Evolutionary conservation across 2,113 vertebrate species (phyloP), one percentile per base, ranked within the genome.

Genomic region (Rhadina sibilatrix): DNA sequence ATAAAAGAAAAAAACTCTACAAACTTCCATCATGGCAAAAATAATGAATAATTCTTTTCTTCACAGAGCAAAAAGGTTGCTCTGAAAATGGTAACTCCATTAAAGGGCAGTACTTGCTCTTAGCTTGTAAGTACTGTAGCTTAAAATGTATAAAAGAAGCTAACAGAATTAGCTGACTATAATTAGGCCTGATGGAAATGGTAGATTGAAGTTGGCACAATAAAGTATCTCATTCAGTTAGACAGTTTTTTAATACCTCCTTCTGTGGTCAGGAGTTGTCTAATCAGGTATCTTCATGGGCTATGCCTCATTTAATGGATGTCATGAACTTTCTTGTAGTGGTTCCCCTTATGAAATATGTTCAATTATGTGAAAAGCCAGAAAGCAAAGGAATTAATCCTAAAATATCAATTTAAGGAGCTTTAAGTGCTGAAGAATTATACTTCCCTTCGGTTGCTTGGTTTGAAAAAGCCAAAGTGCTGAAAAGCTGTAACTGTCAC

Each of bases 121-220:
- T 70, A 91, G 64, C 50, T 95, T 85, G 11, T 83, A 95, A 96
- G 81, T 89, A 90, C 35, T 94, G 35, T 77, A 87, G 91, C 89
- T 95, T 96, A 79, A 97, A 97, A 97, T 89, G 79, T 95, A 83
- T 95, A 97, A 97, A 96, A 97, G 94, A 97, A 97, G 78, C 96
- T 98, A 97, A 97, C 91, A 27, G 92, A 97, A 97, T 98, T 97
- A 97, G 77, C 68, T 97, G 81, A 69, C 84, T 97, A 92, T 97
- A 97, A 98, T 98, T 96, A 98, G 59, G 49, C 61, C 57, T 96
- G 89, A 97, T 97, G 87, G 63, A 76, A 91, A 90, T 10, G 35
- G 91, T 35, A 96, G 90, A 96, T 54, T 94, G 93, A 96, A 72
- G 13, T 50, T 96, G 81, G 89, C 79, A 96, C 63, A 94, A 59